These are phyloP conservation scores for Psittacus erithacus DNA, from an alignment of 2,113 vertebrate species.

Conservation along the genomic window DNA sequence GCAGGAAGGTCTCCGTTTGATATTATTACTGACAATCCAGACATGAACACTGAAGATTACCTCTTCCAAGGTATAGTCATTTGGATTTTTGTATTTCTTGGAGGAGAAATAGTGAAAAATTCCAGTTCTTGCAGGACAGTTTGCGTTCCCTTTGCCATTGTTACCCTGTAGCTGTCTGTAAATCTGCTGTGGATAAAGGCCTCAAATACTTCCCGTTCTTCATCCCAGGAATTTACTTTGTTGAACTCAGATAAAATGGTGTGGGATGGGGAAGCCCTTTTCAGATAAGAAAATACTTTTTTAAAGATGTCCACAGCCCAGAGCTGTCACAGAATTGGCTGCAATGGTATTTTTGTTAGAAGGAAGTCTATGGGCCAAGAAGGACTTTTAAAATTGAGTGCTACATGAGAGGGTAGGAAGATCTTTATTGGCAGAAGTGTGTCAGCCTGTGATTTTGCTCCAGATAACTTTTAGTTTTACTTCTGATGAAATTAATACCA, in stretches of 20 bases:
- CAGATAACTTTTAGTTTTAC: not conserved
- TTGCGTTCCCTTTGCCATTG: not conserved
- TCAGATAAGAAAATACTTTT: no score
- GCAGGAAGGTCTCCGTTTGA: constrained; percentile 96
- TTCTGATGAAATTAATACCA: not conserved
- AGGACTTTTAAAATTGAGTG: not conserved
- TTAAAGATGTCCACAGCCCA: not conserved
- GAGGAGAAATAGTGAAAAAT: not conserved
- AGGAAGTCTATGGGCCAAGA: not conserved
- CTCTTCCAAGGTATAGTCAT: constrained; percentile 91
- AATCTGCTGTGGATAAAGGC: not conserved
- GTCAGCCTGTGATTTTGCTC: not conserved
- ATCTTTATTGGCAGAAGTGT: not conserved
- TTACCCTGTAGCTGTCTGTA: not conserved
- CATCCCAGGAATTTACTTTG: not conserved
- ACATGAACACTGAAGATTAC: constrained; percentile 99
- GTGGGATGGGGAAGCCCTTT: not conserved
- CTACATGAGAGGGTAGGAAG: not conserved
- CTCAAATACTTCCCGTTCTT: not conserved
- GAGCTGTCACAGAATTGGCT: not conserved
- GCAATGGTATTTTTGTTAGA: not conserved
- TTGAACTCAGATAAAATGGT: not conserved
- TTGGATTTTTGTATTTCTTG: rapidly evolving
- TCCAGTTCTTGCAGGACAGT: not conserved
- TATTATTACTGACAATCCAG: constrained; percentile 99